Evolutionary conservation across 2,113 vertebrate genomes (phyloP).

Genomic region (Xiphophorus couchianus): DNA sequence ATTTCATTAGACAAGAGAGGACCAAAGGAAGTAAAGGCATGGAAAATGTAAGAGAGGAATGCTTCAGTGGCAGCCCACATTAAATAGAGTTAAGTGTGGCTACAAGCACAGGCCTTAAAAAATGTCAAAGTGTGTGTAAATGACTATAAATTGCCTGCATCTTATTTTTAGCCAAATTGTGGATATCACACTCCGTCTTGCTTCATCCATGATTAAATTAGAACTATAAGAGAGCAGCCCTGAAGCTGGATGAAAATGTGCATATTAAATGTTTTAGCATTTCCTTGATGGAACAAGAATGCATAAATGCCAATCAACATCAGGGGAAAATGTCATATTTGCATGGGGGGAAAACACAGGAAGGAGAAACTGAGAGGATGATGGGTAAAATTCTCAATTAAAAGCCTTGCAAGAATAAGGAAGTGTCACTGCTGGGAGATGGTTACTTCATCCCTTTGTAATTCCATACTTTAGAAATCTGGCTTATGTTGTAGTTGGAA

Average conservation of each 20-base stretch:
- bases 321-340: slow-evolving; percentile 49
- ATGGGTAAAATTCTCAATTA: background rate
- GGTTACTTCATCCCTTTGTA: background rate
- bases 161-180: slow-evolving; percentile 40
- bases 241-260: slow-evolving; percentile 43
- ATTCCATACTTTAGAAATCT: background rate
- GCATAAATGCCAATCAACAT: slow-evolving; percentile 67
- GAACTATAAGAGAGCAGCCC: slow-evolving; percentile 63
- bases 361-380: slow-evolving; percentile 11
- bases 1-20: slow-evolving; percentile 59
- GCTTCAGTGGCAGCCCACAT: slow-evolving; percentile 58
- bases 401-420: slow-evolving; percentile 29
- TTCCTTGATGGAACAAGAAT: slow-evolving; percentile 56
- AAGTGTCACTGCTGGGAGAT: background rate
- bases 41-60: slow-evolving; percentile 18
- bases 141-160: slow-evolving; percentile 42
- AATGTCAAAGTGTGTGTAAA: slow-evolving; percentile 72
- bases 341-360: background rate
- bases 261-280: slow-evolving; percentile 39
- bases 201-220: slow-evolving; percentile 51
- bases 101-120: slow-evolving; percentile 62
- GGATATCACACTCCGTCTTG: slow-evolving; percentile 17
- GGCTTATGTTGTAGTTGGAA: background rate
- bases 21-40: slow-evolving; percentile 14
- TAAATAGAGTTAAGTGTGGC: slow-evolving; percentile 66